Base-by-base conservation (phyloP, 2,888 invertebrate species). In the Automeris io region DNA sequence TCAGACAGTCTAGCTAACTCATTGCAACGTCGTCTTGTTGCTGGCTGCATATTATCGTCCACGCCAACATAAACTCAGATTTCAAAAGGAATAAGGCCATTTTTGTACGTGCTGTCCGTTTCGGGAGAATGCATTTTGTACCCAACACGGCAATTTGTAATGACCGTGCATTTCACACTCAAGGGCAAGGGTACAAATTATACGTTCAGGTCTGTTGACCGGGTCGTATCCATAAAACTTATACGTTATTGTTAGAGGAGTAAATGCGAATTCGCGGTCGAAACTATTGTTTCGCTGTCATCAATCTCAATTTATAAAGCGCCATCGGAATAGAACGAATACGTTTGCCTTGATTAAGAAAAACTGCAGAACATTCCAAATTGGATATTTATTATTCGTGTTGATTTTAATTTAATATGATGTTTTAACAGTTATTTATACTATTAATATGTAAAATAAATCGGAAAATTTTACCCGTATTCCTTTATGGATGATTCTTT, bases 1-100 rank as follows among this genome's bases (percentile, higher is more conserved):
- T 86, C 85, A 86, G 79, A 81, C 77, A 61, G 74, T 73, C 82
- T 81, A 81, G 75, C 81, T 70, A 71, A 77, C 73, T 77, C 76
- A 76, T 78, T 83, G 83, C 83, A 83, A 52, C 54, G 53, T 42
- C 53, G 52, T 61, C 56, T 60, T 63, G 55, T 59, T 68, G 65
- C 54, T 51, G 57, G 56, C 54, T 62, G 64, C 59, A 64, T 45
- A 46, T 42, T 18, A 35, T 31, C 32, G 26, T 23, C 37, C 41
- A 26, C 42, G 40, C 55, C 40, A 71, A 57, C 57, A 48, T 51
- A 37, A 41, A 57, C 58, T 58, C 46, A 59, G 57, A 39, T 31
- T 4, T 7, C 3, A 24, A 40, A 26, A 7, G 5, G 2, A 21
- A 37, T 70, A 50, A 53, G 49, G 40, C 34, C 39, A 48, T 52